phyloP scores from a whole-genome alignment of 2,797 vertebrate genomes.

The Hemitrygon akajei region DNA sequence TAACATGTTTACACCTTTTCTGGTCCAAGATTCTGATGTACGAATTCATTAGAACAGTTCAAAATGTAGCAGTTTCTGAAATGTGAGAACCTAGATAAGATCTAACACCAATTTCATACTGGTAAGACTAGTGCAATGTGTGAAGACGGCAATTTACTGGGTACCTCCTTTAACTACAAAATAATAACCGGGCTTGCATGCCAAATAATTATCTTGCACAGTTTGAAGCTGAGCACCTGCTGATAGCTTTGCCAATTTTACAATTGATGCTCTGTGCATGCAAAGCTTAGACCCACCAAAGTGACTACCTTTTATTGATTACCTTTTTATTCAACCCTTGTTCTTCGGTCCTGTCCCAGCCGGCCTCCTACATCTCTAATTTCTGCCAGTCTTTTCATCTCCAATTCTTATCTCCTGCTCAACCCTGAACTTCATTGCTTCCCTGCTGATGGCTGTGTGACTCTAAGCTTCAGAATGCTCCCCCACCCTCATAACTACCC shows the following conservation, averaged over 20 bases:
- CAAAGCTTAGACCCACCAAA: not conserved
- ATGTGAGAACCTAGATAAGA: not conserved
- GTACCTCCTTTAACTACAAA: not conserved
- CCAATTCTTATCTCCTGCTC: not conserved
- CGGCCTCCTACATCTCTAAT: not conserved
- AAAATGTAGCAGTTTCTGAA: not conserved
- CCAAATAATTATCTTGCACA: not conserved
- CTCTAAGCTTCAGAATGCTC: too few relatives aligned
- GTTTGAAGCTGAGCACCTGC: not conserved
- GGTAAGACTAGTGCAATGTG: not conserved
- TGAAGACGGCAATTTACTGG: not conserved
- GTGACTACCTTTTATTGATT: not conserved
- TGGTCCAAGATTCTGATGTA: not conserved
- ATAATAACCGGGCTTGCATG: not conserved
- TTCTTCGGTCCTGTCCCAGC: not conserved
- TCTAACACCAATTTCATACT: not conserved
- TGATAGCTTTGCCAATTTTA: not conserved
- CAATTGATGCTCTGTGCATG: not conserved
- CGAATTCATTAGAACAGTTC: not conserved
- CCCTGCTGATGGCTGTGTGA: not conserved
- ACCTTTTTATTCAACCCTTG: not conserved
- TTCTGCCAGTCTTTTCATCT: not conserved
- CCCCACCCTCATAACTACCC: too few relatives aligned
- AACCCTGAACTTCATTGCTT: not conserved
- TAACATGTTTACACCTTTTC: not conserved